phyloP scores from a whole-genome alignment of 1,140 invertebrate genomes.

The Anastatus disparis region DNA sequence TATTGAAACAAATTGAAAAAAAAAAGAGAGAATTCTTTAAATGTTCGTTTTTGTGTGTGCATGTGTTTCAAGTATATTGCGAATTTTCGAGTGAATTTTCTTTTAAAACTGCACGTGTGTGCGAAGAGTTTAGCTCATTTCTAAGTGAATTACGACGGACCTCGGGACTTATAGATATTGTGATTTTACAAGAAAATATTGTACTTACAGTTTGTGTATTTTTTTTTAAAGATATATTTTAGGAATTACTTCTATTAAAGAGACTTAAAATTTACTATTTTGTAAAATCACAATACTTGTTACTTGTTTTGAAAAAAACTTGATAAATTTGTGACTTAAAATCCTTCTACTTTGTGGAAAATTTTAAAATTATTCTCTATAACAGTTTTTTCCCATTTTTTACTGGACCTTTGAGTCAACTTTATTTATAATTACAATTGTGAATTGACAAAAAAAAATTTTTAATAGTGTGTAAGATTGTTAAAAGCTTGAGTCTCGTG shows the following conservation, averaged over 20 bases:
- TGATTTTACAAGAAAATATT: neutral
- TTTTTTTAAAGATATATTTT: neutral
- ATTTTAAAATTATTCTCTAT: too few species aligned
- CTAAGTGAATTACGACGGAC: neutral
- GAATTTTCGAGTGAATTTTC: too few species aligned
- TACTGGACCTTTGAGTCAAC: too few species aligned
- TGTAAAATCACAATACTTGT: neutral
- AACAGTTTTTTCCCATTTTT: too few species aligned
- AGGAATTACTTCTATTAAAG: too few species aligned
- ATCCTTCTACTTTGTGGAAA: too few species aligned
- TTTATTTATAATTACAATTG: neutral
- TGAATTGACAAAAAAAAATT: conserved; percentile 3
- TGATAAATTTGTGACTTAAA: too few species aligned
- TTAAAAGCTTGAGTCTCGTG: conserved; percentile 6
- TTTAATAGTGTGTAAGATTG: conserved; percentile 16
- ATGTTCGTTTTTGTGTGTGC: neutral
- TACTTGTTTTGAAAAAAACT: conserved; percentile 13
- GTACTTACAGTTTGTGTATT: neutral
- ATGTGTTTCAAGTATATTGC: neutral
- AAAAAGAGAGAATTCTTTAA: neutral
- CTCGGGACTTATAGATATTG: neutral
- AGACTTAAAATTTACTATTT: too few species aligned
- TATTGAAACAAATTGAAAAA: neutral
- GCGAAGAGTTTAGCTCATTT: neutral
- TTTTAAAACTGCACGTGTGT: neutral